Conservation (phyloP, 2,888 invertebrate species). For the Mythimna vitellina region DNA sequence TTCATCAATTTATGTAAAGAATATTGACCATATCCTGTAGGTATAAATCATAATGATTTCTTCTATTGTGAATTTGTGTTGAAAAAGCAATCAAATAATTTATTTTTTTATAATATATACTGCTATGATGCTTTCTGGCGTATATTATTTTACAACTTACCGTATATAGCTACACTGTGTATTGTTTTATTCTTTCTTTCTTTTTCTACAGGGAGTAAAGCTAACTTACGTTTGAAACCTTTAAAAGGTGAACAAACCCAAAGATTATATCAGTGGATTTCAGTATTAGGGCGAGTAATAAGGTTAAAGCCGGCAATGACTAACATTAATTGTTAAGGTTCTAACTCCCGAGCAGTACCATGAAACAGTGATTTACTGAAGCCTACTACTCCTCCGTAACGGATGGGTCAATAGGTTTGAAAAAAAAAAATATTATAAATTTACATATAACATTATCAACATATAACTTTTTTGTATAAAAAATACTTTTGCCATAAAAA, state of each 20-base stretch:
- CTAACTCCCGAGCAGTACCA: no score
- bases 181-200: no score
- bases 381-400: no score
- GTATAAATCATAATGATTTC: constrained; percentile 15
- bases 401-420: no score
- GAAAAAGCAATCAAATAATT: constrained; percentile 11
- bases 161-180: no score
- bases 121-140: not conserved
- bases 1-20: constrained; percentile 25
- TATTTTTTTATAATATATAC: constrained; percentile 1
- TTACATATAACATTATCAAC: no score
- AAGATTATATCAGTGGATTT: not conserved
- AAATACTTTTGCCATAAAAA: no score
- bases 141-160: no score
- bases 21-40: constrained; percentile 23
- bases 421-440: no score
- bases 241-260: not conserved
- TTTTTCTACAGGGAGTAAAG: no score
- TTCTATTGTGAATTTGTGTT: constrained; percentile 1
- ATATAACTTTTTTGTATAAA: no score
- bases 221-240: not conserved
- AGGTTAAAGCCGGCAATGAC: not conserved
- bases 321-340: not conserved
- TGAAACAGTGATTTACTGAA: no score
- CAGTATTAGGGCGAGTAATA: constrained; percentile 5